Evolutionary conservation across 2,113 vertebrate genomes (phyloP).

Genomic region (Ramphastos sulfuratus): DNA sequence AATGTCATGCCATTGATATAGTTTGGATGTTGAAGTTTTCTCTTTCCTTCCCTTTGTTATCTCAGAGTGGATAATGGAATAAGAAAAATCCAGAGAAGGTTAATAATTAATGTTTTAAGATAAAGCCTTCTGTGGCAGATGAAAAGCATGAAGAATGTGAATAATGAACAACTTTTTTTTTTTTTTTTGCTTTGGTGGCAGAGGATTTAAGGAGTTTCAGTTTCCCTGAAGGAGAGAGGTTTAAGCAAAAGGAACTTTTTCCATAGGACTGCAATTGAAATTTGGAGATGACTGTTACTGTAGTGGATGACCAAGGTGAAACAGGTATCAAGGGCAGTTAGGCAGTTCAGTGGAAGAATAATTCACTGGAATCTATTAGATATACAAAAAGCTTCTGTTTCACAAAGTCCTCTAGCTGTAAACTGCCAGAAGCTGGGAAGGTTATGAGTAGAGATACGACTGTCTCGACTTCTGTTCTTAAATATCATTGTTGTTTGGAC

Average conservation of each 20-base stretch:
- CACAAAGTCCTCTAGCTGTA: background rate
- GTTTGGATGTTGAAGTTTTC: background rate
- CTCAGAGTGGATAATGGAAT: background rate
- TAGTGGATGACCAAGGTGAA: background rate
- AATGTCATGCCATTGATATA: background rate
- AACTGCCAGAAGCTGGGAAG: background rate
- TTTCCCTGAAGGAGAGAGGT: background rate
- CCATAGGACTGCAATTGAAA: background rate
- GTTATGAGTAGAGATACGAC: background rate
- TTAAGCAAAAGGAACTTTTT: background rate
- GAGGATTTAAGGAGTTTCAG: background rate
- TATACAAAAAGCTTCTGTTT: background rate
- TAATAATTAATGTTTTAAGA: background rate
- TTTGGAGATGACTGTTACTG: background rate
- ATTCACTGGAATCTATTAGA: background rate
- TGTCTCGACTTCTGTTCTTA: background rate
- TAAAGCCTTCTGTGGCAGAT: background rate
- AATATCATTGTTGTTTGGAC: background rate
- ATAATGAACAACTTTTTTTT: background rate
- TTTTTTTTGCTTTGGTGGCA: background rate
- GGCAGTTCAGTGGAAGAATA: background rate
- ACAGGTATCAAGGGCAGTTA: background rate
- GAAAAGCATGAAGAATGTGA: background rate
- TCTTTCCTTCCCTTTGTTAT: background rate
- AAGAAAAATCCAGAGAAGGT: background rate